phyloP scores from a whole-genome alignment of 1,140 invertebrate species.

The Zophobas morio region DNA sequence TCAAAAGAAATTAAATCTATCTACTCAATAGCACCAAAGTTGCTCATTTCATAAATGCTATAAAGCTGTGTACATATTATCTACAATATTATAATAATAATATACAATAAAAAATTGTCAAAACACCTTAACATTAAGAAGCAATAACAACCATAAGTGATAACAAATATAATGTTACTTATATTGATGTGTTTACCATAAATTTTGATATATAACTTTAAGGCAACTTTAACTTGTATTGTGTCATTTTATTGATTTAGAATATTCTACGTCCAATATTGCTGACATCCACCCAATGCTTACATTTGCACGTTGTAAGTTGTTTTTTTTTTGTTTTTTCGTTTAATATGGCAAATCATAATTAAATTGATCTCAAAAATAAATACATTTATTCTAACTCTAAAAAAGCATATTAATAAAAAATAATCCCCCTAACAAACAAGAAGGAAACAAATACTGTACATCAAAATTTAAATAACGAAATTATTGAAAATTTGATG shows the following conservation, averaged over 20 bases:
- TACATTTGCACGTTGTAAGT: neutral
- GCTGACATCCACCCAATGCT: conserved; percentile 1
- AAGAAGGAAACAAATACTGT: conserved; percentile 25
- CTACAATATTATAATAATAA: conserved; percentile 48
- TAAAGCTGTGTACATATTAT: conserved; percentile 54
- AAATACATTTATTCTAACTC: conserved; percentile 36
- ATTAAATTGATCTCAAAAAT: conserved; percentile 19
- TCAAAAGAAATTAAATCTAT: conserved; percentile 48
- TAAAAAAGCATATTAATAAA: conserved; percentile 9
- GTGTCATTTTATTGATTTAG: conserved; percentile 31
- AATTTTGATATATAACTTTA: conserved; percentile 29
- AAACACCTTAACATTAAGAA: conserved; percentile 34
- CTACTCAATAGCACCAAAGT: conserved; percentile 57
- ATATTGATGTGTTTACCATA: conserved; percentile 27
- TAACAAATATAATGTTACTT: conserved; percentile 40
- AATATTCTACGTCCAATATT: conserved; percentile 40
- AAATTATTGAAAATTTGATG: conserved; percentile 12
- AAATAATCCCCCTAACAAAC: conserved; percentile 8
- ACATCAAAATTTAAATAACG: conserved; percentile 13
- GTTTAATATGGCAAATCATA: conserved; percentile 20
- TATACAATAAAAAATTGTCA: conserved; percentile 49
- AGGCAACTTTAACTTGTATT: conserved; percentile 33
- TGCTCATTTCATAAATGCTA: conserved; percentile 57
- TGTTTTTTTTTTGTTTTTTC: neutral
- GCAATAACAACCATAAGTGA: conserved; percentile 44